A percentile compares a stretch with the other conserved stretches of the same genome.
Evolutionary conservation across 2,888 invertebrate species (phyloP).

Genomic region (Tipula vernalis): DNA sequence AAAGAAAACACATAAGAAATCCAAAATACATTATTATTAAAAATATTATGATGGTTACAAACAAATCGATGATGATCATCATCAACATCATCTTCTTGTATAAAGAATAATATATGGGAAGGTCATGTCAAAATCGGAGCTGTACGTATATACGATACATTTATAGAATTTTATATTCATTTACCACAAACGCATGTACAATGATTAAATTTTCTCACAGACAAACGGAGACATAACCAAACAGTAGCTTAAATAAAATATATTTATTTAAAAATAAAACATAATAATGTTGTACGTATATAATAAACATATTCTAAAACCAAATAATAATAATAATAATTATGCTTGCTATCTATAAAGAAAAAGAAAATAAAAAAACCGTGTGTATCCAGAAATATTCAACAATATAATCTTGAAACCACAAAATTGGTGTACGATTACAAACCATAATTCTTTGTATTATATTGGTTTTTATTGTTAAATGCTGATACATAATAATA

Average conservation of each 20-base stretch:
- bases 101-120: not conserved
- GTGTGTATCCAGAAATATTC: not conserved
- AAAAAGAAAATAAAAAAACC: not conserved
- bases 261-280: not conserved
- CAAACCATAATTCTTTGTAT: not conserved
- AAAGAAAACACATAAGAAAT: not conserved
- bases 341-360: not conserved
- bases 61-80: not conserved
- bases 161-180: not conserved
- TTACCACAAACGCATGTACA: not conserved
- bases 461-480: not conserved
- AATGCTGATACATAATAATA: not conserved
- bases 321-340: constrained; percentile 4
- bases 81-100: not conserved
- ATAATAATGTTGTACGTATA: not conserved
- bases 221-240: not conserved
- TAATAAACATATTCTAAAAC: not conserved
- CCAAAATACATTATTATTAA: not conserved
- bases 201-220: not conserved
- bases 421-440: not conserved
- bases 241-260: not conserved
- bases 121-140: not conserved
- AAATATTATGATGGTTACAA: not conserved
- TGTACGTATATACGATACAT: not conserved
- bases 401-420: not conserved